Conservation (phyloP, 2,113 vertebrate genomes). For the Pollachius pollachius region DNA sequence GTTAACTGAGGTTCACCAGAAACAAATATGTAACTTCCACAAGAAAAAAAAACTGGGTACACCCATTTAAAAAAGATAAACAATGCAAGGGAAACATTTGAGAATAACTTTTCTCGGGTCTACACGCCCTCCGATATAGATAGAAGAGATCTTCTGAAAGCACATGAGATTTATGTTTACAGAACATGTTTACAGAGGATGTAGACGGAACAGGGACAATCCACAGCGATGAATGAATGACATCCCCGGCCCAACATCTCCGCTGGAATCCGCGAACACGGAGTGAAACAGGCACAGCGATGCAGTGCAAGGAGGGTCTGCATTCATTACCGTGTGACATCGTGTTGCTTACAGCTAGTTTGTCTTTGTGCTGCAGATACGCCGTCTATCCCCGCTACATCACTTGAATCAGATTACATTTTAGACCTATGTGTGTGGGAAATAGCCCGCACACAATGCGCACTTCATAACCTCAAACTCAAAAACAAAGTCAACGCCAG, state of each 20-base stretch:
- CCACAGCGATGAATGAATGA: slow-evolving; percentile 46
- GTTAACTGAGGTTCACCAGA: too few relatives aligned
- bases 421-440: slow-evolving; percentile 40
- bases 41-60: too few relatives aligned
- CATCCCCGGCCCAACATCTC: slow-evolving; percentile 33
- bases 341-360: slow-evolving; percentile 56
- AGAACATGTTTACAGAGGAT: too few relatives aligned
- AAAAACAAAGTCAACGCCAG: slow-evolving; percentile 46
- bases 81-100: too few relatives aligned
- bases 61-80: too few relatives aligned
- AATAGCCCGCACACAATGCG: slow-evolving; percentile 24
- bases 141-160: slow-evolving; percentile 4
- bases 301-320: slow-evolving; percentile 44
- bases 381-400: slow-evolving; percentile 39
- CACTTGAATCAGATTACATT: slow-evolving; percentile 52
- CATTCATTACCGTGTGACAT: slow-evolving; percentile 57
- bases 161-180: too few relatives aligned
- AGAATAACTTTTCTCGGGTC: too few relatives aligned
- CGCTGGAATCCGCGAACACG: slow-evolving; percentile 40
- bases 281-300: slow-evolving; percentile 34
- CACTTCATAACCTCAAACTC: slow-evolving; percentile 19
- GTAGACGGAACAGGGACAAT: slow-evolving; percentile 30
- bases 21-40: too few relatives aligned
- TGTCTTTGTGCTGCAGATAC: slow-evolving; percentile 59
- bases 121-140: too few relatives aligned